Conservation (phyloP, 2,113 vertebrate genomes). For the Stomatorhinus ivindoensis region DNA sequence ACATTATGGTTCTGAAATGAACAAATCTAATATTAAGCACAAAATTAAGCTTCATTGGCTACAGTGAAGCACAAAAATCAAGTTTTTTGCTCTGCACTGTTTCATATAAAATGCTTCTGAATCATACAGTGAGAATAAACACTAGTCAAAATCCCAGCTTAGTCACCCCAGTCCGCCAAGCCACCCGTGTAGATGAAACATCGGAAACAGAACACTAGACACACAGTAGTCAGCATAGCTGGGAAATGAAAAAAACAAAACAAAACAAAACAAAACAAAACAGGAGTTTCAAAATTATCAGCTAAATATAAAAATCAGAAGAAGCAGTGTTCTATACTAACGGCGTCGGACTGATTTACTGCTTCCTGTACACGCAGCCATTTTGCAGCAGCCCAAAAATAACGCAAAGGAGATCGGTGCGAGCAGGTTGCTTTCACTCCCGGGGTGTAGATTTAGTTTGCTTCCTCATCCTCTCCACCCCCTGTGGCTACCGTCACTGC, state of each 20-base stretch:
- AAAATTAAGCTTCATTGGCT: background rate
- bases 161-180: background rate
- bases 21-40: background rate
- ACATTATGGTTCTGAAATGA: background rate
- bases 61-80: background rate
- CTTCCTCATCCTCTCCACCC: background rate
- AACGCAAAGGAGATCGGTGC: background rate
- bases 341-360: background rate
- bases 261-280: background rate
- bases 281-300: background rate
- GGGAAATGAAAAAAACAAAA: background rate
- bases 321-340: background rate
- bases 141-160: background rate
- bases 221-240: background rate
- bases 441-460: background rate
- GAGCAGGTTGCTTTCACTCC: background rate
- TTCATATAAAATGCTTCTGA: background rate
- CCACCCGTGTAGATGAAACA: background rate
- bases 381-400: background rate
- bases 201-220: background rate
- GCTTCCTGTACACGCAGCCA: background rate
- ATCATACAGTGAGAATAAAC: background rate
- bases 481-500: background rate
- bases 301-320: background rate
- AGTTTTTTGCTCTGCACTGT: background rate